Conservation (phyloP, 64 coral and sea anemone genomes). For the Pachyseris speciosa region DNA sequence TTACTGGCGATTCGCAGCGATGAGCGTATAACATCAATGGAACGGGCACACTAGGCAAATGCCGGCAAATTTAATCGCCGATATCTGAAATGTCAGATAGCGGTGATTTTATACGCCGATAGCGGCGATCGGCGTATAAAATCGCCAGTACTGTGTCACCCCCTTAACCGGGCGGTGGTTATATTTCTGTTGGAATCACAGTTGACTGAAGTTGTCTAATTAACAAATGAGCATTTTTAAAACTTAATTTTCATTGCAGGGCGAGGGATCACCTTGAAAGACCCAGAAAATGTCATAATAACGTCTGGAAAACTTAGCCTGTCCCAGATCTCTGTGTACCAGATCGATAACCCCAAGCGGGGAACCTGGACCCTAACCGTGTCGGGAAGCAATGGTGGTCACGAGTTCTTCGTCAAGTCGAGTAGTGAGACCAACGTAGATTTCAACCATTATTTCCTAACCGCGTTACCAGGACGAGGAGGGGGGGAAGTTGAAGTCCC, state of each 20-base stretch:
- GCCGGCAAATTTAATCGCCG: no score
- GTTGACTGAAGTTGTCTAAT: background rate
- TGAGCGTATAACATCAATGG: no score
- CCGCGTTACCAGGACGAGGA: slow-evolving; percentile 22
- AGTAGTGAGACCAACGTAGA: slow-evolving; percentile 82
- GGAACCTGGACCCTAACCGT: slow-evolving; percentile 66
- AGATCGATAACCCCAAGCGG: slow-evolving; percentile 46
- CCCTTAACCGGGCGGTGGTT: no score
- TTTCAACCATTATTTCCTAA: slow-evolving; percentile 79
- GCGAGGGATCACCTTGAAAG: background rate
- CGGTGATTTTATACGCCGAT: no score
- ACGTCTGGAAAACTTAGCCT: slow-evolving; percentile 50
- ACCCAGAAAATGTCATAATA: background rate
- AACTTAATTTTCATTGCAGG: background rate
- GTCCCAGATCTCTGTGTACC: slow-evolving; percentile 49
- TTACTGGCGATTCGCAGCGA: no score
- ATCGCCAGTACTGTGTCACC: no score
- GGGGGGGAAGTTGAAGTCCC: slow-evolving; percentile 30
- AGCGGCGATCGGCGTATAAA: no score
- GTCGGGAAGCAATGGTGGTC: slow-evolving; percentile 38
- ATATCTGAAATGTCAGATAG: no score
- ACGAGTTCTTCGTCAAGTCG: slow-evolving; percentile 78
- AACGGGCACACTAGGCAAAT: no score
- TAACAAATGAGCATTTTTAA: background rate
- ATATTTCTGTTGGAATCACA: no score